Percentiles rank a stretch among this genome's conserved stretches.
Evolutionary conservation across 2,888 invertebrate species (phyloP).

Genomic region (Cantharis rustica): DNA sequence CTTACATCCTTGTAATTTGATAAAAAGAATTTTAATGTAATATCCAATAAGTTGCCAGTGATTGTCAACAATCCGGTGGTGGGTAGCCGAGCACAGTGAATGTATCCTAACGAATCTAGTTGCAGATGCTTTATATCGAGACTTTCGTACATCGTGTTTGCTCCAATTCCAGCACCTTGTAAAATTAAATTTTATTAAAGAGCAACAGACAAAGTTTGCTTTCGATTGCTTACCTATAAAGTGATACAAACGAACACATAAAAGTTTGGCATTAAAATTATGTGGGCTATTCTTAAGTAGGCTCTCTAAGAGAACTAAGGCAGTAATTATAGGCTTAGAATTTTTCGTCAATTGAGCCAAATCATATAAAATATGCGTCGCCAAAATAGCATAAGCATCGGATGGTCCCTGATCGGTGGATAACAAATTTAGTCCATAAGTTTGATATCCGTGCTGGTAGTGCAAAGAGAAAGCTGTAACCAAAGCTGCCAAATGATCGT

Average conservation of each 20-base stretch:
- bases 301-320: slow-evolving; percentile 73
- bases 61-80: slow-evolving; percentile 73
- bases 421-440: slow-evolving; percentile 62
- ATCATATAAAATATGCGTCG: slow-evolving; percentile 71
- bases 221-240: slow-evolving; percentile 62
- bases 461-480: slow-evolving; percentile 67
- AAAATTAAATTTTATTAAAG: slow-evolving; percentile 38
- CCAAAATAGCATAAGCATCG: slow-evolving; percentile 81
- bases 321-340: slow-evolving; percentile 65
- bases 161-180: slow-evolving; percentile 74
- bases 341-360: slow-evolving; percentile 60
- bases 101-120: slow-evolving; percentile 87
- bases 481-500: slow-evolving; percentile 62
- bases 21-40: slow-evolving; percentile 83
- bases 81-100: slow-evolving; percentile 76
- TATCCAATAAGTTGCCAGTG: slow-evolving; percentile 72
- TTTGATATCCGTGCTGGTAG: slow-evolving; percentile 67
- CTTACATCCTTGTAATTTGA: slow-evolving; percentile 87
- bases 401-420: slow-evolving; percentile 74
- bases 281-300: slow-evolving; percentile 78
- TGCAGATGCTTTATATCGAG: slow-evolving; percentile 94
- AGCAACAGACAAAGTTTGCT: not conserved
- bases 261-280: slow-evolving; percentile 87
- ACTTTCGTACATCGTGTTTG: slow-evolving; percentile 73
- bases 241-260: slow-evolving; percentile 83